A percentile compares a stretch with the other conserved stretches of the same genome.
phyloP scores from a whole-genome alignment of 2,797 vertebrate genomes.

The Oryzias sinensis region DNA sequence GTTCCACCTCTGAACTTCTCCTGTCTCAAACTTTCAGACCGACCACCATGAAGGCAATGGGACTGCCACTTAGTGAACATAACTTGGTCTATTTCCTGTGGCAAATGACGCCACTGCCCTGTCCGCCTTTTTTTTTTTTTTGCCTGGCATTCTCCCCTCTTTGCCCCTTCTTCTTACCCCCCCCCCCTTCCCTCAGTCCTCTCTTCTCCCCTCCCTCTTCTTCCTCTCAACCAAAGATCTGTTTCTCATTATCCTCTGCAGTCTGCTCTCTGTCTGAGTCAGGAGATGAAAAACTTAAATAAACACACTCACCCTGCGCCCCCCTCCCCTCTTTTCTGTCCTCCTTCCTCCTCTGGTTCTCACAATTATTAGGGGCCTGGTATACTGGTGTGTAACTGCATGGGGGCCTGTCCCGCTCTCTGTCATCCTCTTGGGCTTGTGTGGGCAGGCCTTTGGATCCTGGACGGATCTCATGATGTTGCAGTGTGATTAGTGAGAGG shows the following conservation, averaged over 20 bases:
- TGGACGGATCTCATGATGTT: slow-evolving; percentile 47
- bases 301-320: slow-evolving; percentile 69
- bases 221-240: slow-evolving; percentile 71
- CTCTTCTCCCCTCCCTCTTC: slow-evolving; percentile 44
- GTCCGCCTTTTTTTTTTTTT: slow-evolving; percentile 48
- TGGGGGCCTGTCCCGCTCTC: slow-evolving; percentile 44
- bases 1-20: slow-evolving; percentile 40
- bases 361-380: slow-evolving; percentile 59
- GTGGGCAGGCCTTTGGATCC: slow-evolving; percentile 49
- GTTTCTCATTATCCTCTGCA: slow-evolving; percentile 83
- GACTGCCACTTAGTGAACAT: slow-evolving; percentile 52
- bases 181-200: slow-evolving; percentile 33
- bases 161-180: slow-evolving; percentile 17
- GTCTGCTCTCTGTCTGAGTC: slow-evolving; percentile 82
- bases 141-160: slow-evolving; percentile 47
- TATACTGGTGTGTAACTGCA: slow-evolving; percentile 38
- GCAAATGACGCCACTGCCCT: slow-evolving; percentile 46
- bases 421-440: slow-evolving; percentile 55
- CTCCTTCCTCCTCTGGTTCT: slow-evolving; percentile 55
- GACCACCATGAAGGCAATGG: slow-evolving; percentile 46
- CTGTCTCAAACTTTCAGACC: slow-evolving; percentile 11
- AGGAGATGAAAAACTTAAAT: slow-evolving; percentile 81
- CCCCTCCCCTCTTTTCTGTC: slow-evolving; percentile 7
- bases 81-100: slow-evolving; percentile 63
- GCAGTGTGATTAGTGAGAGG: slow-evolving; percentile 18